Conservation (phyloP, 2,797 vertebrate species). For the Psittacula derbiana region DNA sequence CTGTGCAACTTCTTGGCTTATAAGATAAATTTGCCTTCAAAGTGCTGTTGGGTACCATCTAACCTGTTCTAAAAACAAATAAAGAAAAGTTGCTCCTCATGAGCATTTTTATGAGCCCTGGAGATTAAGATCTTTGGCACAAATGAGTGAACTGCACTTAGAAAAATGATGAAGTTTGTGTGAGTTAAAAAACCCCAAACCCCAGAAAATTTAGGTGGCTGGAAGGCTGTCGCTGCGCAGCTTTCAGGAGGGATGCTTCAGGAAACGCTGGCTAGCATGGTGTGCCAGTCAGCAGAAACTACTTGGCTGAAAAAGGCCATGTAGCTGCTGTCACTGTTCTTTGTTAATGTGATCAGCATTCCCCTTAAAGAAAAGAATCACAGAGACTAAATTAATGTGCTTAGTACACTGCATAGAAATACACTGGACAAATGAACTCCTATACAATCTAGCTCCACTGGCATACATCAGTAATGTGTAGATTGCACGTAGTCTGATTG, state of each 20-base stretch:
- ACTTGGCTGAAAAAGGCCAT: not conserved
- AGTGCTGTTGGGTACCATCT: not conserved
- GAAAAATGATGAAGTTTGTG: not conserved
- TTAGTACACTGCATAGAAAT: not conserved
- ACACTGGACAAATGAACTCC: not conserved
- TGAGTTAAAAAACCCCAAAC: not conserved
- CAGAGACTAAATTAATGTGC: not conserved
- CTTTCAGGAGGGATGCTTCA: not conserved
- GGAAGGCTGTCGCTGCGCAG: rapidly evolving
- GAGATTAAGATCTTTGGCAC: not conserved
- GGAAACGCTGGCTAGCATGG: not conserved
- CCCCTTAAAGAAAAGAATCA: not conserved
- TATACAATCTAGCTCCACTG: rapidly evolving
- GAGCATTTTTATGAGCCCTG: not conserved
- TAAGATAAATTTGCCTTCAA: not conserved
- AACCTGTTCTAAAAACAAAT: not conserved
- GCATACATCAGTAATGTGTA: not conserved
- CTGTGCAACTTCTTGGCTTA: not conserved
- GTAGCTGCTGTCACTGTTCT: not conserved
- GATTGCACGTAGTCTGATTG: not conserved
- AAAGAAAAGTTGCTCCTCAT: not conserved
- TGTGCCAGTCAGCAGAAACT: conserved; percentile 1
- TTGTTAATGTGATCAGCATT: rapidly evolving
- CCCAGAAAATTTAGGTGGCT: not conserved
- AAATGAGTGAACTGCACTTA: not conserved